phyloP scores from a whole-genome alignment of 2,113 vertebrate species.

The Istiophorus platypterus region DNA sequence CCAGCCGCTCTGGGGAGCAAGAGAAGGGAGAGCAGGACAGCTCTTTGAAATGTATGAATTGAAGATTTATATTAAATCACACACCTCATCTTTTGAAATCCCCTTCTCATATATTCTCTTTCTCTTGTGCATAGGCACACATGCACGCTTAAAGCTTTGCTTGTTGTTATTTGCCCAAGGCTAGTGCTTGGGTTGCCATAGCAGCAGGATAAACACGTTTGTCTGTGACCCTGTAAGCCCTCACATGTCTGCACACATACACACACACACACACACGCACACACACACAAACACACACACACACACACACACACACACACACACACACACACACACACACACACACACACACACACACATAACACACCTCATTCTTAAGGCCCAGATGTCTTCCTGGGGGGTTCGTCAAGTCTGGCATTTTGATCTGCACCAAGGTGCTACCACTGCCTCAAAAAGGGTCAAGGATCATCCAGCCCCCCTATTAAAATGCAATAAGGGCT shows the following conservation, averaged over 20 bases:
- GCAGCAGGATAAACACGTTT: constrained; percentile 76
- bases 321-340: constrained; percentile 40
- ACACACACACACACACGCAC: constrained; percentile 32
- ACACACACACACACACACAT: constrained; percentile 25
- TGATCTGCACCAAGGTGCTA: constrained; percentile 69
- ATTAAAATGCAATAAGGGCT: constrained; percentile 79
- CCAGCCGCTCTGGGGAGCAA: constrained; percentile 19
- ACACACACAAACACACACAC: background rate
- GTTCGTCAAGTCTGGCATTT: constrained; percentile 50
- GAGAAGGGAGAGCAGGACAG: background rate
- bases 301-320: constrained; percentile 34
- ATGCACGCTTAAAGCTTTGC: constrained; percentile 26
- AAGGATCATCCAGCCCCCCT: constrained; percentile 64
- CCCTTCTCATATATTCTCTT: constrained; percentile 18
- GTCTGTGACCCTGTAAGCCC: constrained; percentile 55
- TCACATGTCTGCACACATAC: constrained; percentile 40
- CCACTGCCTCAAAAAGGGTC: constrained; percentile 54
- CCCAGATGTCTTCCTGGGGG: constrained; percentile 45
- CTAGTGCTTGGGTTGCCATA: constrained; percentile 70
- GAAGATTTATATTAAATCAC: constrained; percentile 57
- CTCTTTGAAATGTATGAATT: constrained; percentile 63
- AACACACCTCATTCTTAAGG: constrained; percentile 57
- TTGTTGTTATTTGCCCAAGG: constrained; percentile 75
- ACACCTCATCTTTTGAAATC: constrained; percentile 33
- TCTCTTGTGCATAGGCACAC: background rate